Evolutionary conservation across 2,888 invertebrate species (phyloP), one percentile per base, ranked within the genome.

Genomic region (Liopterus haemorrhoidalis): DNA sequence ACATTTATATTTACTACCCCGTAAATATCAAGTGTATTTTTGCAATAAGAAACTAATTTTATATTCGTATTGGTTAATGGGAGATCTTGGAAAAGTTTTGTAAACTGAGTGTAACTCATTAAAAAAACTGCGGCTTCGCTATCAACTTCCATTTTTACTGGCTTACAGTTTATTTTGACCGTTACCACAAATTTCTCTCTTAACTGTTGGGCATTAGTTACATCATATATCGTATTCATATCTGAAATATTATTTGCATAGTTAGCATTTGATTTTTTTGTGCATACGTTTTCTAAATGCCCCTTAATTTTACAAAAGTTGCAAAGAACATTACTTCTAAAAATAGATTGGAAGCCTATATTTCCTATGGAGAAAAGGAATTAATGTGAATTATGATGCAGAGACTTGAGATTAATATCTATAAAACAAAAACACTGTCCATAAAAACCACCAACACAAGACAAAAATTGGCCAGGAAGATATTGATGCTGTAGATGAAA

Each of bases 231-330:
- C 12, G 22, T 12, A 21, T 2, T 16, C n/a, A 37, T 22, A 12
- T 40, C 40, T 2, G 28, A 28, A 3, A 40, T 24, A 12, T 40
- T 25, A 1, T 39, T 8, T 30, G 24, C 21, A 21, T 4, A 11
- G 11, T 31, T n/a, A n/a, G n/a, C 9, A 4, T 40, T 24, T 20
- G 20, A 20, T 3, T 19, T 18, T 18, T 43, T 43, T 24, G 22
- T 43, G 30, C 43, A 43, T 11, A 37, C 43, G 21, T 25, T 18
- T 20, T 22, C 19, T 30, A 43, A n/a, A 43, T 37, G 28, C 6
- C 37, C 37, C 12, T 28, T 37, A 16, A 20, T n/a, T 19, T 43
- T 43, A 22, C 43, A 24, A 27, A 27, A 27, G 9, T 3, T 12
- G 28, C 37, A 43, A 4, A n/a, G n/a, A n/a, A 37, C 3, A 28